Evolutionary conservation across 2,113 vertebrate species (phyloP).

Genomic region (Orthonyx spaldingii): DNA sequence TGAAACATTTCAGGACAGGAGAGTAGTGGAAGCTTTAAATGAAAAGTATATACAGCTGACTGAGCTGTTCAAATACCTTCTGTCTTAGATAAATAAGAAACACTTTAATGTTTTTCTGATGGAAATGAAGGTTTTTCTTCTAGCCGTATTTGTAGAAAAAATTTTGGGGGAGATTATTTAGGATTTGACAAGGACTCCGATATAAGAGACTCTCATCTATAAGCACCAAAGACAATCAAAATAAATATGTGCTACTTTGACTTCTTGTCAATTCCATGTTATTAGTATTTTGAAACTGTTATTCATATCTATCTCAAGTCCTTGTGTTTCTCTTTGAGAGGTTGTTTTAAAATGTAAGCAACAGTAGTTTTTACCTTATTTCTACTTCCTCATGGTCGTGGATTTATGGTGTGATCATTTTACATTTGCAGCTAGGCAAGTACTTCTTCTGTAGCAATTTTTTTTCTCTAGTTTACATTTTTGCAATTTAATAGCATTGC

Average conservation of each 20-base stretch:
- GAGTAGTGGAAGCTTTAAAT: not conserved
- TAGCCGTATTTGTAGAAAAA: not conserved
- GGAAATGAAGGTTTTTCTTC: not conserved
- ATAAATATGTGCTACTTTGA: not conserved
- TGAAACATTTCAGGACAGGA: not conserved
- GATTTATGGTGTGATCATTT: not conserved
- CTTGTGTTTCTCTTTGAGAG: not conserved
- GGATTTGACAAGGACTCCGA: not conserved
- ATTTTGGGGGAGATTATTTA: fast-evolving
- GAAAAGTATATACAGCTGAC: not conserved
- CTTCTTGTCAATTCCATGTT: not conserved
- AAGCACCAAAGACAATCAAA: not conserved
- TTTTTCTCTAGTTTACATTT: not conserved
- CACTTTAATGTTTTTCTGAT: not conserved
- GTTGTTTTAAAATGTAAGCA: not conserved
- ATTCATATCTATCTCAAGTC: not conserved
- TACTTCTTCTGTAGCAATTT: not conserved
- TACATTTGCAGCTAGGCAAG: not conserved
- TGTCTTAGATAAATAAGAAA: not conserved
- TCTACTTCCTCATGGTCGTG: not conserved
- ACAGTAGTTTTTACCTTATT: not conserved
- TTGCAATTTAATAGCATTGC: not conserved
- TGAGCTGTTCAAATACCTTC: not conserved
- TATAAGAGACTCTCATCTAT: not conserved
- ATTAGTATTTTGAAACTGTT: not conserved